A percentile compares a stretch with the other conserved stretches of the same genome.
Conservation (phyloP, 2,797 vertebrate genomes). For the Tapera naevia region DNA sequence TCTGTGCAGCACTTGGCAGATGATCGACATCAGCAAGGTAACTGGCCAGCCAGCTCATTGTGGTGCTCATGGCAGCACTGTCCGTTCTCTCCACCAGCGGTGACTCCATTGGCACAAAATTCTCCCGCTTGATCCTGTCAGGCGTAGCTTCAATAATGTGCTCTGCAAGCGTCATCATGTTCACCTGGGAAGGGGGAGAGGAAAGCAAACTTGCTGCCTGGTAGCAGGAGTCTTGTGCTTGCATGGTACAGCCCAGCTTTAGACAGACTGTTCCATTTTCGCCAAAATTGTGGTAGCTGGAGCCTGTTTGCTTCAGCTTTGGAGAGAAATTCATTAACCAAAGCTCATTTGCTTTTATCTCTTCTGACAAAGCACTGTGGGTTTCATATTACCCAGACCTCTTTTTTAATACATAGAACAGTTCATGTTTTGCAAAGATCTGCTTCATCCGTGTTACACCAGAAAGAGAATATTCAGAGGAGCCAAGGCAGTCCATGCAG, state of each 20-base stretch:
- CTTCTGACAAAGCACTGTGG: neutral
- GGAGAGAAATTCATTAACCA: neutral
- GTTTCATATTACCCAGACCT: neutral
- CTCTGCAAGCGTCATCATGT: slow-evolving; percentile 98
- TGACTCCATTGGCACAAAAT: slow-evolving; percentile 86
- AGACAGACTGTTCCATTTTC: neutral
- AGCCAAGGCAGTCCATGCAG: neutral
- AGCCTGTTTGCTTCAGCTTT: neutral
- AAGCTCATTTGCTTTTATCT: neutral
- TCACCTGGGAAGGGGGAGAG: slow-evolving; percentile 77
- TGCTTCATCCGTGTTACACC: rapidly evolving
- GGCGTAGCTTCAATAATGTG: slow-evolving; percentile 98
- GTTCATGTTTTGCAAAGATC: neutral
- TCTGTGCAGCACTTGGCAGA: slow-evolving; percentile 91
- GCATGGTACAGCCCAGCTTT: neutral
- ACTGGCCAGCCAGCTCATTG: slow-evolving; percentile 99
- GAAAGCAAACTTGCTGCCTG: neutral
- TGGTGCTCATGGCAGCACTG: slow-evolving; percentile 87
- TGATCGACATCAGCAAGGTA: slow-evolving; percentile 96
- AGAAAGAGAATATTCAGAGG: neutral
- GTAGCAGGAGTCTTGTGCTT: neutral
- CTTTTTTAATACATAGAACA: neutral
- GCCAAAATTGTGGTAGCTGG: neutral
- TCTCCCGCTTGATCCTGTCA: slow-evolving; percentile 96
- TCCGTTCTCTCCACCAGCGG: slow-evolving; percentile 81